Evolutionary conservation across 2,888 invertebrate species (phyloP), one percentile per base, ranked within the genome.

Genomic region (Andrena bicolor): DNA sequence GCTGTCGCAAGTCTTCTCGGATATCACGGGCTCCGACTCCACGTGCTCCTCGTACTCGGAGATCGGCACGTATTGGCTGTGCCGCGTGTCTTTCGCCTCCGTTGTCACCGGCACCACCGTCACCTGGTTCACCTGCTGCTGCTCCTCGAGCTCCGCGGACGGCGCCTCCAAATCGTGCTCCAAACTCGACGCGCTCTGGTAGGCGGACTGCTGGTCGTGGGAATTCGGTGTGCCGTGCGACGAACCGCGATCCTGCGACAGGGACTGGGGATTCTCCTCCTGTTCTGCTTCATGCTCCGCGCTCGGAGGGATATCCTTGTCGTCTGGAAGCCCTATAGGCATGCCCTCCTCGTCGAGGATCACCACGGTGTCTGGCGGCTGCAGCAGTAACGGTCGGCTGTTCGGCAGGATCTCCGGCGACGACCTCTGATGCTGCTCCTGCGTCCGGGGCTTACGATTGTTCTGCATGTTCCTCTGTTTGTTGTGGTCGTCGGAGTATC

Each of bases 321-420:
- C 88, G 23, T 89, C 88, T 0, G 90, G 87, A 30, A 88, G 83
- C 4, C 88, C 85, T 76, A 90, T 90, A 0, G 92, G 89, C 80
- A 85, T 87, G 0, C 91, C 91, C 10, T 91, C 90, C 16, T 90
- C 92, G 35, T 92, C 92, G 8, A 90, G 86, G 2, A 92, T 83
- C 0, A 91, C 86, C 8, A 90, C 86, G 1, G 89, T 90, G 4
- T 92, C 91, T 2, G 92, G 90, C 2, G 91, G 89, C 35, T 90
- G 88, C 2, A 91, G 76, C 20, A 91, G 63, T 41, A 83, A 32
- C 5, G 89, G 76, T 5, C 89, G 86, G 78, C 79, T 90, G 48
- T 90, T 91, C 2, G 85, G 82, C 1, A 82, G 41, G 0, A 81
- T 76, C 10, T 91, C 91, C 4, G 88, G 86, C 5, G 90, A 81